phyloP scores from a whole-genome alignment of 1,140 invertebrate species.

The Platorchestia sp. region DNA sequence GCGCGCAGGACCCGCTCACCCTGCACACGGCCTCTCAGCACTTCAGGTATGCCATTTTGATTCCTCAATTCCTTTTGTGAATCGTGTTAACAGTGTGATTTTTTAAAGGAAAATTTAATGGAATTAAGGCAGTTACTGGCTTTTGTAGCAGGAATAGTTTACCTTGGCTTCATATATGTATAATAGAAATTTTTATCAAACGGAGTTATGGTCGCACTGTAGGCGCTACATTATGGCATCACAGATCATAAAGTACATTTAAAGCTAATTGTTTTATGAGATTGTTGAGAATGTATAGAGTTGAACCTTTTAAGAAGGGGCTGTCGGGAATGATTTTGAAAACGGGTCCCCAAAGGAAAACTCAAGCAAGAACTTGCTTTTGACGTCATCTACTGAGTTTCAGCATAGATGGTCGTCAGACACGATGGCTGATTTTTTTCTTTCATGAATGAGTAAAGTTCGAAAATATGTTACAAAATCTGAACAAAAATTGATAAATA shows the following conservation, averaged over 20 bases:
- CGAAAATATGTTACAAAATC: too few relatives aligned
- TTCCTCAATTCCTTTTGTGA: background rate
- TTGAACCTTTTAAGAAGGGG: too few relatives aligned
- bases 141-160: background rate
- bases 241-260: background rate
- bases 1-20: slow-evolving; percentile 73
- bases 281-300: too few relatives aligned
- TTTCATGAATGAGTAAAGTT: background rate
- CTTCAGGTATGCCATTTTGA: slow-evolving; percentile 77
- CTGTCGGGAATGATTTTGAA: too few relatives aligned
- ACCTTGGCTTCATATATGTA: background rate
- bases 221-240: background rate
- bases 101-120: background rate
- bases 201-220: background rate
- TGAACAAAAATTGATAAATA: too few relatives aligned
- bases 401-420: too few relatives aligned
- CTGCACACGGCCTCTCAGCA: slow-evolving; percentile 76
- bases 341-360: too few relatives aligned
- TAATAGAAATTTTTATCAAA: background rate
- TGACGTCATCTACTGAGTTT: too few relatives aligned
- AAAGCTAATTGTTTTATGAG: too few relatives aligned
- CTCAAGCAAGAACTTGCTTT: too few relatives aligned
- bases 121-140: background rate
- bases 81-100: background rate
- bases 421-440: background rate